phyloP scores from a whole-genome alignment of 2,888 invertebrate species.

The Chrysolina americana region DNA sequence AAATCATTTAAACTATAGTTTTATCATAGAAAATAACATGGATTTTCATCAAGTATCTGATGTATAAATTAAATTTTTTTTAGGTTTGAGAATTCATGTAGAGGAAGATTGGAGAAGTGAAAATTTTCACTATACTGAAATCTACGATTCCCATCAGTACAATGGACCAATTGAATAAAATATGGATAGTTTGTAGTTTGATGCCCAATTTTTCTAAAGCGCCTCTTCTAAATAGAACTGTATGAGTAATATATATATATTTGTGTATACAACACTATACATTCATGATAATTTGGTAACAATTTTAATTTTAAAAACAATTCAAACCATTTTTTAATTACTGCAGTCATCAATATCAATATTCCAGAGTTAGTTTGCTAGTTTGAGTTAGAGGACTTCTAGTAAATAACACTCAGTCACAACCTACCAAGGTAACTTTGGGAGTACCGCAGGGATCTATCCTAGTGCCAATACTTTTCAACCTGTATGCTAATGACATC shows the following conservation, averaged over 20 bases:
- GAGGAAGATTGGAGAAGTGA: slow-evolving; percentile 13
- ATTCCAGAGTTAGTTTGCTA: too few species aligned
- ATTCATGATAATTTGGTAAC: too few species aligned
- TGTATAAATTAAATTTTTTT: too few species aligned
- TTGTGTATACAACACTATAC: too few species aligned
- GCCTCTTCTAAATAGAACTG: slow-evolving; percentile 12
- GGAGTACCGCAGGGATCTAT: slow-evolving; percentile 22
- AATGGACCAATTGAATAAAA: slow-evolving; percentile 18
- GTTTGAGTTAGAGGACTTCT: too few species aligned
- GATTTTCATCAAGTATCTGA: too few species aligned
- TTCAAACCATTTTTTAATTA: too few species aligned
- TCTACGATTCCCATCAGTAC: slow-evolving; percentile 3
- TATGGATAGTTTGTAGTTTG: slow-evolving; percentile 20
- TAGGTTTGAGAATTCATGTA: slow-evolving; percentile 25
- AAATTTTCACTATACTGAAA: slow-evolving; percentile 10
- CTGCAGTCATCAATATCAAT: too few species aligned
- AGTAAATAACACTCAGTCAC: not conserved
- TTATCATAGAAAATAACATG: too few species aligned
- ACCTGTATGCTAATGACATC: slow-evolving; percentile 3
- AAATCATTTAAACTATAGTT: too few species aligned
- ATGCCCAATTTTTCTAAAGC: slow-evolving; percentile 12
- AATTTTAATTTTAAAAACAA: too few species aligned
- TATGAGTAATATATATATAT: slow-evolving; percentile 5
- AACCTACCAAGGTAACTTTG: slow-evolving; percentile 8
- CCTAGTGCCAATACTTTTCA: not conserved